Conservation (phyloP, 2,113 vertebrate species). For the Nycticebus coucang region DNA sequence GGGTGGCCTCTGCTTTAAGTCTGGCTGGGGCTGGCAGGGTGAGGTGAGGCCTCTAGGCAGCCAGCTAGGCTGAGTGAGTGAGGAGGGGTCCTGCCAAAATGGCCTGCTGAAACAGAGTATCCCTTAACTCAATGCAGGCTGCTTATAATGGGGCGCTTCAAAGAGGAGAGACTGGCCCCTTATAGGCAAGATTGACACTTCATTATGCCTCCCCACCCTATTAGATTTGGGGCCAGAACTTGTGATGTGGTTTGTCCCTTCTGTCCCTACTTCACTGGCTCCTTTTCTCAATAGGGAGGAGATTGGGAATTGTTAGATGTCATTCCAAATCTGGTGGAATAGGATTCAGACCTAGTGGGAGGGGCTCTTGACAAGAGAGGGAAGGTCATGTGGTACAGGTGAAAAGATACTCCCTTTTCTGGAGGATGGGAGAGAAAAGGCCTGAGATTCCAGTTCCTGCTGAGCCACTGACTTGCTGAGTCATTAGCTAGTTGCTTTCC, state of each 20-base stretch:
- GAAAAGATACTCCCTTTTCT: neutral
- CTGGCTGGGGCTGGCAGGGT: neutral
- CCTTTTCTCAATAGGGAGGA: neutral
- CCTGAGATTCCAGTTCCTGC: neutral
- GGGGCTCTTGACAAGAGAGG: neutral
- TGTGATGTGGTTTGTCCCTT: neutral
- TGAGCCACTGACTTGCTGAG: neutral
- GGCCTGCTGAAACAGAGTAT: neutral
- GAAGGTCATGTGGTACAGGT: neutral
- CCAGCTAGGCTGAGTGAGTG: neutral
- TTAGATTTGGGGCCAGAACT: neutral
- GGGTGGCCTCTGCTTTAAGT: conserved; percentile 69
- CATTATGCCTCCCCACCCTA: too few species aligned
- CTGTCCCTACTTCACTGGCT: neutral
- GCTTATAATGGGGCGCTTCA: neutral
- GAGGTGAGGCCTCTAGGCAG: conserved; percentile 5
- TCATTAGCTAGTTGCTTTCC: conserved; percentile 1
- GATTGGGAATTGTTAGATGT: neutral
- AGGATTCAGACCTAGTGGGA: neutral
- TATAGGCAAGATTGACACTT: neutral
- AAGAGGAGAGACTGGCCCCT: neutral
- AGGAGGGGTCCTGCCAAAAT: conserved; percentile 19
- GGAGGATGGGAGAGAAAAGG: neutral
- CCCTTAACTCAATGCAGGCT: neutral
- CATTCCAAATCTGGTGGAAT: neutral